These are phyloP conservation scores for Lophius piscatorius DNA, from an alignment of 2,113 vertebrate species.

Conservation along the genomic window DNA sequence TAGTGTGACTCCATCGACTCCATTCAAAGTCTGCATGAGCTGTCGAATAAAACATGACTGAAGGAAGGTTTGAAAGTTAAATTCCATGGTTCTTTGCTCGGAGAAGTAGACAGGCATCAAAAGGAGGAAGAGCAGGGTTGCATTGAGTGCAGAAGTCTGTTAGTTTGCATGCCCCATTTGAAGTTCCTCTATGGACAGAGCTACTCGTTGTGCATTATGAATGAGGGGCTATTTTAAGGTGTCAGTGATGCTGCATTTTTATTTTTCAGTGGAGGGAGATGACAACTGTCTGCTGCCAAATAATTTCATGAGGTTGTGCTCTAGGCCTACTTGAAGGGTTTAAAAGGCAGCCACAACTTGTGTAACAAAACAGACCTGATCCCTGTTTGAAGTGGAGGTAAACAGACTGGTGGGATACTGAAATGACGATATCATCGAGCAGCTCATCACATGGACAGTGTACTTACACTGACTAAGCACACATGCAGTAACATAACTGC, in stretches of 20 bases:
- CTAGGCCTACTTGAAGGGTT: slow-evolving; percentile 35
- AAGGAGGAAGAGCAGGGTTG: slow-evolving; percentile 37
- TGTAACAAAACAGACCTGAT: slow-evolving; percentile 42
- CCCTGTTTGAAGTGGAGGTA: slow-evolving; percentile 53
- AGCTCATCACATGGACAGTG: slow-evolving; percentile 9
- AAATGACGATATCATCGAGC: slow-evolving; percentile 26
- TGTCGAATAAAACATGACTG: slow-evolving; percentile 78
- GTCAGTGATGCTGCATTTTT: slow-evolving; percentile 63
- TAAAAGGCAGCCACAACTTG: slow-evolving; percentile 52
- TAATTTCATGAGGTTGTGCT: slow-evolving; percentile 44
- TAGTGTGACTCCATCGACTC: too few relatives aligned
- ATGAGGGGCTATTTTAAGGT: slow-evolving; percentile 78
- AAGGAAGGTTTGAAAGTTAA: slow-evolving; percentile 66
- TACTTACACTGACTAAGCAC: slow-evolving; percentile 11
- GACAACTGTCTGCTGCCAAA: slow-evolving; percentile 67
- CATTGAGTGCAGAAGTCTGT: slow-evolving; percentile 74
- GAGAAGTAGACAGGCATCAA: slow-evolving; percentile 29
- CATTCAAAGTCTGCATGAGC: slow-evolving; percentile 69
- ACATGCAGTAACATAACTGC: too few relatives aligned
- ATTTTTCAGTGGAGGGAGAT: slow-evolving; percentile 67
- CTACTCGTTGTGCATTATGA: slow-evolving; percentile 76
- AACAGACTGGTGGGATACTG: slow-evolving; percentile 19
- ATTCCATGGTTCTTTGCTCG: slow-evolving; percentile 45
- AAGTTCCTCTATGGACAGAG: slow-evolving; percentile 70
- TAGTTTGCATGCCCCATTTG: slow-evolving; percentile 69